phyloP scores from a whole-genome alignment of 2,113 vertebrate genomes.

The Syngnathus typhle region DNA sequence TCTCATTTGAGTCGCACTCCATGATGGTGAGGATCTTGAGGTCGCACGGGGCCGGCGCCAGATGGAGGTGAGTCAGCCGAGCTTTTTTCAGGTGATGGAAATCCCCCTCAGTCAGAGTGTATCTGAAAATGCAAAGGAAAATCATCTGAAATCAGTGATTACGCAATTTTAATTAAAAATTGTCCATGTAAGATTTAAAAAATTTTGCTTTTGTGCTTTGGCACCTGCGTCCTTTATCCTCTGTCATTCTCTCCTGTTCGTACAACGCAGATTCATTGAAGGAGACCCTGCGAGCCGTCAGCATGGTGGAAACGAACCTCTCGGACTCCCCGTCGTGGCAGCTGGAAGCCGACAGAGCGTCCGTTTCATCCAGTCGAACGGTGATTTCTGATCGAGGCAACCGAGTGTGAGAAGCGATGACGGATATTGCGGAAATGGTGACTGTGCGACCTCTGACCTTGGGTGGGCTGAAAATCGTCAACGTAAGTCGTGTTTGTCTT shows the following conservation, averaged over 20 bases:
- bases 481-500: constrained; percentile 92
- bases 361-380: constrained; percentile 81
- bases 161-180: neutral
- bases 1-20: constrained; percentile 85
- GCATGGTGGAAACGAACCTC: constrained; percentile 79
- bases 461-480: constrained; percentile 82
- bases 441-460: constrained; percentile 71
- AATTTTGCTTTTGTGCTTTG: no score
- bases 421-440: neutral
- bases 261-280: constrained; percentile 93
- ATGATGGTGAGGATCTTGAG: constrained; percentile 94
- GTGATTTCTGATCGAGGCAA: constrained; percentile 75
- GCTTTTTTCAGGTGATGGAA: constrained; percentile 97
- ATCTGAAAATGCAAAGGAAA: constrained; percentile 64
- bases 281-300: constrained; percentile 85
- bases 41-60: constrained; percentile 70
- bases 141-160: neutral
- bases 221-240: constrained; percentile 90
- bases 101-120: constrained; percentile 93
- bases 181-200: no score
- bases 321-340: constrained; percentile 79
- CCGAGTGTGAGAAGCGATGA: neutral
- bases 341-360: constrained; percentile 73
- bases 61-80: constrained; percentile 84
- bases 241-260: constrained; percentile 79